phyloP scores from a whole-genome alignment of 1,140 invertebrate species.

The Schlechtendalia chinensis region DNA sequence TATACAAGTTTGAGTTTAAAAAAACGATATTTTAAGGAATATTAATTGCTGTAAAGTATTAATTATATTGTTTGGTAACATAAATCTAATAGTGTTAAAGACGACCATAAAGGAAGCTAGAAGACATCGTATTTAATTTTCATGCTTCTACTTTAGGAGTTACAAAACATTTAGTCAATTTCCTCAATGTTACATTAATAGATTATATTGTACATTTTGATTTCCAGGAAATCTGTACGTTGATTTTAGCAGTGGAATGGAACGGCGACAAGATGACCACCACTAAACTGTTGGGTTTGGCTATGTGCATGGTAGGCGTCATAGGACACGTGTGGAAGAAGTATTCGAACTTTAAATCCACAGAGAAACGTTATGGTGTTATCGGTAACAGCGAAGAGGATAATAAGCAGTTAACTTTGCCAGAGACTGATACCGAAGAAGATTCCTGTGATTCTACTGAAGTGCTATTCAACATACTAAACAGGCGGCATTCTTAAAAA shows the following conservation, averaged over 20 bases:
- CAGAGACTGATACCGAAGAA: slow-evolving; percentile 28
- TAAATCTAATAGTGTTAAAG: no score
- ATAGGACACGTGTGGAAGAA: slow-evolving; percentile 82
- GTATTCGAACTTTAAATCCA: slow-evolving; percentile 9
- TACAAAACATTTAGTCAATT: no score
- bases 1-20: no score
- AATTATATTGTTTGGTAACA: no score
- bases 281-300: slow-evolving; percentile 81
- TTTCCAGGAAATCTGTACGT: slow-evolving; percentile 83
- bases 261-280: slow-evolving; percentile 81
- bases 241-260: slow-evolving; percentile 79
- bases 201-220: no score
- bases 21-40: no score
- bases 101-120: no score
- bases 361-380: slow-evolving; percentile 44
- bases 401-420: slow-evolving; percentile 34
- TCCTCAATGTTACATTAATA: no score
- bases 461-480: slow-evolving; percentile 42
- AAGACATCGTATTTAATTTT: no score
- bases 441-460: slow-evolving; percentile 13
- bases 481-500: slow-evolving; percentile 28
- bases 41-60: no score
- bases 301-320: slow-evolving; percentile 87
- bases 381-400: not conserved
- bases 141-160: no score